Evolutionary conservation across 2,888 invertebrate genomes (phyloP), one percentile per base, ranked within the genome.

Genomic region (Erebia palarica): DNA sequence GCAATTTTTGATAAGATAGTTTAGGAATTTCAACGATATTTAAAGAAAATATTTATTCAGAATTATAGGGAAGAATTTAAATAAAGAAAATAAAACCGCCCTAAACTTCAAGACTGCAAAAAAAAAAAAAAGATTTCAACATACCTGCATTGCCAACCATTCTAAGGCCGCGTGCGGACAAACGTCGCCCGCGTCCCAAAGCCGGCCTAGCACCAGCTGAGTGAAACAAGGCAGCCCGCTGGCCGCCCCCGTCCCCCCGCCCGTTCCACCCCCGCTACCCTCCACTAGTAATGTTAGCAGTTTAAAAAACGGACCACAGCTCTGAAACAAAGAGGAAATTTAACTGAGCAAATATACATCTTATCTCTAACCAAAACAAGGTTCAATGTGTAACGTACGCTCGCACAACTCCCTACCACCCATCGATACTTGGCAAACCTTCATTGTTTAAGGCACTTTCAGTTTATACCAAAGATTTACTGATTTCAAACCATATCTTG

Each of bases 141-240:
- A 81, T 73, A 96, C 96, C 93, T 97, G 97, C 74, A 96, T 86
- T 8, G 97, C 96, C 71, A 98, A 94, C 98, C 98, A 98, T 86
- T 98, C 98, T 5, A 98, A 93, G 64, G 98, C 97, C 10, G 97
- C 97, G 85, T 98, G 97, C 3, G 98, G 98, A 77, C 98, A 98
- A 78, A 96, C 96, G 84, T 98, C 97, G 0, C 97, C 97, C 0
- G 95, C 96, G 86, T 97, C 97, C 97, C 98, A 98, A 75, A 98
- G 96, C 21, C 97, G 95, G 76, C 97, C 96, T 73, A 98, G 93
- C 76, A 98, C 97, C 71, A 98, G 94, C 86, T 98, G 97, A 0
- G 98, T 98, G 94, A 98, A 98, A 84, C 97, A 97, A 0, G 98
- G 98, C 86, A 98, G 92, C 0, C 97, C 97, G 5, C 96, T 96